Evolutionary conservation across 2,113 vertebrate species (phyloP), one percentile per base, ranked within the genome.

Genomic region (Pungitius pungitius): DNA sequence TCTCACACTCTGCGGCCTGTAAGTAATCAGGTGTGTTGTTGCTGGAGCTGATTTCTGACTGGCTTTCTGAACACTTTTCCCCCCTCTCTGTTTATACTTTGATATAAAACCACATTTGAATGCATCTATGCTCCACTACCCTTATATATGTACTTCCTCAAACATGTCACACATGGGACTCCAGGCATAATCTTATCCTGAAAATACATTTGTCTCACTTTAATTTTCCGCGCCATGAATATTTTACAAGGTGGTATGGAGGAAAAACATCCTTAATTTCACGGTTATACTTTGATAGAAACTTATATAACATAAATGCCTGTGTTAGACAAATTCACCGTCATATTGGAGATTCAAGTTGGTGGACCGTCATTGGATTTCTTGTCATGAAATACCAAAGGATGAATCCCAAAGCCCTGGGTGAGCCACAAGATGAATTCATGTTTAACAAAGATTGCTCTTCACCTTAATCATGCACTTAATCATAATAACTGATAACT

Each of bases 1-100:
- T 35, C 33, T 35, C 78, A 71, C 35, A 8, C 17, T 39, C 67
- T 73, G 58, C 27, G 0, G 39, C 35, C 54, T 45, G 60, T 69
- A 51, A 71, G 51, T 51, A 61, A 68, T 59, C 43, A 17, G 33
- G 42, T 51, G 37, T 17, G 13, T 26, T 51, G 58, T 60, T 26
- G 42, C 24, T 24, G 12, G 59, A 60, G 35, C 18, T 49, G 30
- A 24, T 4, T 49, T 49, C 1, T 45, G 1, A n/a, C 35, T 4
- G 14, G 24, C 39, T 43, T 39, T 40, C 10, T 43, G 68, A 27
- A 22, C 35, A 12, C 11, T 57, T 60, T 40, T 24, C 12, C 3
- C 6, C 45, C 7, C 40, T 37, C n/a, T 14, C 11, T 59, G 17
- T 18, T 14, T 57, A 35, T 35, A 35, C 33, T 35, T 35, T 39